phyloP scores from a whole-genome alignment of 37 sponge, comb jelly and placozoan genomes.

The Mnemiopsis leidyi region DNA sequence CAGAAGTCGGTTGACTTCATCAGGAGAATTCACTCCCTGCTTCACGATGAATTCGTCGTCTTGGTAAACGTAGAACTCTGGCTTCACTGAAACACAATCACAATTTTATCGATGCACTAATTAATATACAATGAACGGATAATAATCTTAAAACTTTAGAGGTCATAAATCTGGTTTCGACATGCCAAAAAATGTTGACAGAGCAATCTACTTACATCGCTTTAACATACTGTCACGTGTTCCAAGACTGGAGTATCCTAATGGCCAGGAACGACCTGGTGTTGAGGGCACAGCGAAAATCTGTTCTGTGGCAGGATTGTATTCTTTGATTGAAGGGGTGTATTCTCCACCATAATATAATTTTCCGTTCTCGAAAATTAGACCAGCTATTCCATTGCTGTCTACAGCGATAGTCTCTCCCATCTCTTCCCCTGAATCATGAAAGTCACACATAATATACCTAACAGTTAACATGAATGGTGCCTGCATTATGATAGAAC shows the following conservation, averaged over 20 bases:
- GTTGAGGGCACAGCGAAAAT: neutral
- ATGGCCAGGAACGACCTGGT: neutral
- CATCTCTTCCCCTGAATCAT: neutral
- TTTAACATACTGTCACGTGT: neutral
- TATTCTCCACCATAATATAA: neutral
- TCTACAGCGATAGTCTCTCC: neutral
- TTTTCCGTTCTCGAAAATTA: neutral
- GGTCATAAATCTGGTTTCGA: too few species aligned
- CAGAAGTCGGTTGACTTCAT: neutral
- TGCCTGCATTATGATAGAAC: too few species aligned
- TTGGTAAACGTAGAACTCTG: neutral
- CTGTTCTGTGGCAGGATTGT: neutral
- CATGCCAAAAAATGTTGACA: too few species aligned
- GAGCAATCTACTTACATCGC: neutral
- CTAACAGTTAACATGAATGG: too few species aligned
- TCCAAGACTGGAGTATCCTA: neutral
- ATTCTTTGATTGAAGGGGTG: neutral
- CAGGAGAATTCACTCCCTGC: neutral
- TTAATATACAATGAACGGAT: too few species aligned
- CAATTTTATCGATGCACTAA: too few species aligned
- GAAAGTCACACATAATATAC: too few species aligned
- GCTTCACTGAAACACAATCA: neutral
- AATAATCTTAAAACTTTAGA: too few species aligned
- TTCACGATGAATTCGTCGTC: slow-evolving; percentile 2
- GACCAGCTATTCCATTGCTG: neutral